These are phyloP conservation scores for Paracentrotus lividus DNA, from an alignment of 53 echinoderm and acorn worm species.

Conservation along the genomic window DNA sequence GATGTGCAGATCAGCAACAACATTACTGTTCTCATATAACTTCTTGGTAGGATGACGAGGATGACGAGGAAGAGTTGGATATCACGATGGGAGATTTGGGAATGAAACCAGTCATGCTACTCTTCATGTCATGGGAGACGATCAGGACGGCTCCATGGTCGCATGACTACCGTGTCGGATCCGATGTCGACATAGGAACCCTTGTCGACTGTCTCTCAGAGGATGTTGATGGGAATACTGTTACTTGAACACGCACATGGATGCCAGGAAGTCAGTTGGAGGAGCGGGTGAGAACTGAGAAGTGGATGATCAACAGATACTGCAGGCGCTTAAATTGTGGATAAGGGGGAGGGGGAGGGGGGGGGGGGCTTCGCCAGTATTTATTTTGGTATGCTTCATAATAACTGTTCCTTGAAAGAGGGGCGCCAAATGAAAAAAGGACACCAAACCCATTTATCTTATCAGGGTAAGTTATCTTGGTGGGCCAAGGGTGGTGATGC, in stretches of 20 bases:
- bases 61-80: background rate
- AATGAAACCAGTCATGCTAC: background rate
- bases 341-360: no score
- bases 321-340: no score
- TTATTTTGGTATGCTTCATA: no score
- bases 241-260: background rate
- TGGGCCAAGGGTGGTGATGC: no score
- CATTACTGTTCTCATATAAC: background rate
- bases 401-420: no score
- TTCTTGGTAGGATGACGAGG: background rate
- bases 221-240: background rate
- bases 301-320: no score
- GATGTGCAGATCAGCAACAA: no score
- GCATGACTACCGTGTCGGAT: slow-evolving; percentile 9
- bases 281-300: background rate
- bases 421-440: no score
- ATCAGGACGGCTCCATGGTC: slow-evolving; percentile 39
- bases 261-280: background rate
- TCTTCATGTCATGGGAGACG: background rate
- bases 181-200: background rate
- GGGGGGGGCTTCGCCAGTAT: no score
- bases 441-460: no score
- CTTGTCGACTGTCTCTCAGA: background rate
- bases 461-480: no score
- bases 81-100: background rate